These are phyloP conservation scores for Oscheius sp. DNA, from an alignment of 1,140 invertebrate species.

Conservation along the genomic window DNA sequence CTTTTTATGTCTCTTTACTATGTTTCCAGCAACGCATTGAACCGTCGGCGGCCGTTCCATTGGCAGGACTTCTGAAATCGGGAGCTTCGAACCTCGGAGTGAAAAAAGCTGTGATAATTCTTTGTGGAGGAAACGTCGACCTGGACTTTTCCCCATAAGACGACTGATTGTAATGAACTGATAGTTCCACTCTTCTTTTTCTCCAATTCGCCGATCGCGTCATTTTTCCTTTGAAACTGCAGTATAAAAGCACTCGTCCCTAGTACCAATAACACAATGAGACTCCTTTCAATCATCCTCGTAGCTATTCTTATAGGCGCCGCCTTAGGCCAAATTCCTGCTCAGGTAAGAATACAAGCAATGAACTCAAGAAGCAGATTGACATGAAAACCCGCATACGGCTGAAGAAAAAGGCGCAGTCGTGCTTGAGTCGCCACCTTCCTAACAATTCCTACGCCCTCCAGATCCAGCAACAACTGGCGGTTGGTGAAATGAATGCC, in stretches of 20 bases:
- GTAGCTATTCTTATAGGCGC: neutral
- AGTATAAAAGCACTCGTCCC: neutral
- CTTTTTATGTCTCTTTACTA: neutral
- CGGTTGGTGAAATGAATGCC: neutral
- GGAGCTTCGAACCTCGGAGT: neutral
- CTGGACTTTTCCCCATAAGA: constrained; percentile 6
- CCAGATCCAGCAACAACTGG: neutral
- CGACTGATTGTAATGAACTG: neutral
- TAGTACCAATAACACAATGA: neutral
- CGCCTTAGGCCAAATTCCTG: neutral
- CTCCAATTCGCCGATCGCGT: neutral
- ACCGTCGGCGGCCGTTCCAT: constrained; percentile 33
- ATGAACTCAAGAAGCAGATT: neutral
- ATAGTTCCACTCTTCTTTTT: neutral
- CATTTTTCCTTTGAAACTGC: neutral
- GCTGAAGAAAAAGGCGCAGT: neutral
- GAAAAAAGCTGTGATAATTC: constrained; percentile 15
- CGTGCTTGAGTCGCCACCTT: neutral
- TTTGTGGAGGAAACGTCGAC: constrained; percentile 38
- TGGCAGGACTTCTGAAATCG: constrained; percentile 23
- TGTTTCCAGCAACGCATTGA: constrained; percentile 27
- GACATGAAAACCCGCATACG: neutral
- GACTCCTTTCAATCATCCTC: neutral
- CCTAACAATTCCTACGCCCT: neutral
- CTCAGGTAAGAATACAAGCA: neutral